Percentiles rank a stretch among this genome's conserved stretches.
These are phyloP conservation scores for Podarcis muralis DNA, from an alignment of 2,113 vertebrate genomes.

Conservation along the genomic window DNA sequence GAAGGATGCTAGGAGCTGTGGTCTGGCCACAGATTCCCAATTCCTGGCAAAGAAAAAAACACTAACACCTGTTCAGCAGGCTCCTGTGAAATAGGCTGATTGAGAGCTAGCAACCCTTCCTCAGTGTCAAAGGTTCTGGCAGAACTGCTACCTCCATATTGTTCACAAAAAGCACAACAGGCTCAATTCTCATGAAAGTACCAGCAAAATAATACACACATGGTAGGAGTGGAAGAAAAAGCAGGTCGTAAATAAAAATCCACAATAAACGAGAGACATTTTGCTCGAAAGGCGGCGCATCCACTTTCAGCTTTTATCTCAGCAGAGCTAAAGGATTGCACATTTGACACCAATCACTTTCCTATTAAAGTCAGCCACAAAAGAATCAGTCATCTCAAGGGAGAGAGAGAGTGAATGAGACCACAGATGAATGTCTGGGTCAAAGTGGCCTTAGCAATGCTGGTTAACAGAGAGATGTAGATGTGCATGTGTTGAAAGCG, in stretches of 20 bases:
- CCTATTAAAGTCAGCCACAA: not conserved
- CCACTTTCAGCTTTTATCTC: not conserved
- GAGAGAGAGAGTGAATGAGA: no score
- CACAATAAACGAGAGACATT: not conserved
- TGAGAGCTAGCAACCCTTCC: not conserved
- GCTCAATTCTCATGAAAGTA: slow-evolving; percentile 19
- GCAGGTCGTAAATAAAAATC: slow-evolving; percentile 13
- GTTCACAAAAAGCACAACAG: not conserved
- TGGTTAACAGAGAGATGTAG: not conserved
- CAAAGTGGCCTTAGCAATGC: no score
- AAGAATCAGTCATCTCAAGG: not conserved
- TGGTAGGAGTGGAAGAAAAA: slow-evolving; percentile 1
- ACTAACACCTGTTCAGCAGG: not conserved
- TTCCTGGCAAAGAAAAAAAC: not conserved
- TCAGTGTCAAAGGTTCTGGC: not conserved
- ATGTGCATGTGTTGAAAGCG: not conserved
- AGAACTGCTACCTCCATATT: not conserved
- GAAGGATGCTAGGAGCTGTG: no score
- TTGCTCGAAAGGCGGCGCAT: not conserved
- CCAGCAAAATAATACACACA: not conserved
- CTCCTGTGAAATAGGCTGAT: not conserved
- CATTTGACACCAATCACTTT: not conserved
- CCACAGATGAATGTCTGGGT: not conserved
- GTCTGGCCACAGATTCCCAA: no score
- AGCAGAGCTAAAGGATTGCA: not conserved